Evolutionary conservation across 1,140 invertebrate species (phyloP), one percentile per base, ranked within the genome.

Genomic region (Holcopasites calliopsidis): DNA sequence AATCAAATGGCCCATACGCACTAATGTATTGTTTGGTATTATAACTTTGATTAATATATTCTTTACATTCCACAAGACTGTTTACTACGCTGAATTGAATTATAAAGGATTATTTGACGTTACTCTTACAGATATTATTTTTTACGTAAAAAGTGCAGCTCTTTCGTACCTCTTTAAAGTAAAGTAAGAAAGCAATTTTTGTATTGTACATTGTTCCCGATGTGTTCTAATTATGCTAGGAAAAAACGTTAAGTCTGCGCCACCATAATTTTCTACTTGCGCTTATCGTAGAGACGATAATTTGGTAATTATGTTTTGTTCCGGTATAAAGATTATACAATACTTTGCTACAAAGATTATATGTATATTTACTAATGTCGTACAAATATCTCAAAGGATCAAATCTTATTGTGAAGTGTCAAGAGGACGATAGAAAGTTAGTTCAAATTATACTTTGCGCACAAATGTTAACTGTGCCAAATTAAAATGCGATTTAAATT

Each of bases 391-490:
- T 28, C 26, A 42, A 38, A 55, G 54, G 23, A 70, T 60, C 28
- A 70, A 33, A 66, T 31, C 69, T 18, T 40, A 33, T 16, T 60
- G 42, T 28, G 38, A 65, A 77, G 47, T 68, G 71, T 72, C 38
- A 49, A 50, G 42, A 21, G 40, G 47, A 40, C 21, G 50, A 62
- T 64, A 80, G 26, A n/a, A 50, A 50, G 11, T 21, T 60, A 50
- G 26, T 50, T 58, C 13, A 58, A 33, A 75, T 40, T 69, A 13
- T 68, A 75, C 11, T 58, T 49, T 50, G 49, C 72, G 74, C 75
- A 77, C 58, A 76, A 61, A 21, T 54, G 4, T 18, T 55, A 55
- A 80, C 23, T 68, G 80, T 82, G 80, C 75, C 79, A 82, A 82
- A 82, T 40, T 47, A 47, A 47, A 44, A 69, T 65, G 21, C 40